Evolutionary conservation across 2,888 invertebrate species (phyloP).

Genomic region (Podabrus alpinus): DNA sequence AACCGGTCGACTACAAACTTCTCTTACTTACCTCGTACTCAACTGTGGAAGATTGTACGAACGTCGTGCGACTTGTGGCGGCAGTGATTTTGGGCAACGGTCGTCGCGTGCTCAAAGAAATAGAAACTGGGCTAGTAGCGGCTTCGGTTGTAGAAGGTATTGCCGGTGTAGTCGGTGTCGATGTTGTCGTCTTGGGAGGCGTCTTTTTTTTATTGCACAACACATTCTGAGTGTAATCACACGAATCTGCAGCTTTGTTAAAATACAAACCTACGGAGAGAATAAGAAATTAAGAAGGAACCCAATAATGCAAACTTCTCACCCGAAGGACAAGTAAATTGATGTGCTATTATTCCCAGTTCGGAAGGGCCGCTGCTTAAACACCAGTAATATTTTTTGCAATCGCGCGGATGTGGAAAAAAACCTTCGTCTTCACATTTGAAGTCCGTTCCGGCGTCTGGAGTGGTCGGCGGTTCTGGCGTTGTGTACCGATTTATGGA

Average conservation of each 20-base stretch:
- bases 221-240: slow-evolving; percentile 89
- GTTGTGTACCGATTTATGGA: slow-evolving; percentile 60
- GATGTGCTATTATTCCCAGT: slow-evolving; percentile 87
- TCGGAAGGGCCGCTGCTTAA: slow-evolving; percentile 87
- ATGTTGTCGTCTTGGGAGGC: slow-evolving; percentile 58
- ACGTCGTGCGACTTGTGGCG: slow-evolving; percentile 51
- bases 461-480: slow-evolving; percentile 86
- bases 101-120: slow-evolving; percentile 39
- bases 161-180: no score
- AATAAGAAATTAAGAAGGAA: background rate
- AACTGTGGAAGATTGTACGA: slow-evolving; percentile 47
- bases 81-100: slow-evolving; percentile 51
- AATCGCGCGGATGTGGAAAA: slow-evolving; percentile 88
- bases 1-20: background rate
- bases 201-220: slow-evolving; percentile 71
- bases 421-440: slow-evolving; percentile 93
- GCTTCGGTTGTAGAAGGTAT: slow-evolving; percentile 55
- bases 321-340: slow-evolving; percentile 91
- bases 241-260: slow-evolving; percentile 89
- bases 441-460: slow-evolving; percentile 86
- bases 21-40: slow-evolving; percentile 32
- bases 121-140: slow-evolving; percentile 41
- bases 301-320: slow-evolving; percentile 20
- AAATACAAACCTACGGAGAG: slow-evolving; percentile 76
- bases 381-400: slow-evolving; percentile 95